These are phyloP conservation scores for Xanthorhoe spadicearia DNA, from an alignment of 2,888 invertebrate species.

Conservation along the genomic window DNA sequence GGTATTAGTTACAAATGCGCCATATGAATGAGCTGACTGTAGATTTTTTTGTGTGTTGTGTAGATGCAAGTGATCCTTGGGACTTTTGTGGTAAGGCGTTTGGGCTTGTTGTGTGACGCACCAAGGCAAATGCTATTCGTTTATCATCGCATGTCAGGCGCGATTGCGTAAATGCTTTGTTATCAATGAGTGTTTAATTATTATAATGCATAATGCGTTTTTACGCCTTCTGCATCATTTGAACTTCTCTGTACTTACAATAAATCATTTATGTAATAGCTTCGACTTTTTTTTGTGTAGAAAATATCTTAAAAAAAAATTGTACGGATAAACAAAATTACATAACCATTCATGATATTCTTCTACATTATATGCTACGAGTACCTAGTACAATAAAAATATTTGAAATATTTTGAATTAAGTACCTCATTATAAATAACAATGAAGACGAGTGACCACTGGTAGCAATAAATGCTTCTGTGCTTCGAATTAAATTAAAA, in stretches of 20 bases:
- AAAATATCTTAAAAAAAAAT: too few species aligned
- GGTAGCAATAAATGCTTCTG: too few species aligned
- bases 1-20: not conserved
- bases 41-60: conserved; percentile 51
- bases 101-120: conserved; percentile 46
- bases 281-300: too few species aligned
- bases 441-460: too few species aligned
- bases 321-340: too few species aligned
- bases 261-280: not conserved
- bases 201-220: conserved; percentile 3
- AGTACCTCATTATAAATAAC: too few species aligned
- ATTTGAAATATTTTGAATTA: too few species aligned
- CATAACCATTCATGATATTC: too few species aligned
- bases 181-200: conserved; percentile 29
- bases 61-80: conserved; percentile 53
- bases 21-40: conserved; percentile 2
- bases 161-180: conserved; percentile 37
- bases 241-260: not conserved
- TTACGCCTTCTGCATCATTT: not conserved
- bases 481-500: too few species aligned
- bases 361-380: too few species aligned
- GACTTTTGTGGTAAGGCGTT: conserved; percentile 49
- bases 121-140: conserved; percentile 50
- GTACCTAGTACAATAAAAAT: too few species aligned
- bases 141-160: conserved; percentile 37